phyloP scores from a whole-genome alignment of 2,113 vertebrate species.

The Balaeniceps rex region DNA sequence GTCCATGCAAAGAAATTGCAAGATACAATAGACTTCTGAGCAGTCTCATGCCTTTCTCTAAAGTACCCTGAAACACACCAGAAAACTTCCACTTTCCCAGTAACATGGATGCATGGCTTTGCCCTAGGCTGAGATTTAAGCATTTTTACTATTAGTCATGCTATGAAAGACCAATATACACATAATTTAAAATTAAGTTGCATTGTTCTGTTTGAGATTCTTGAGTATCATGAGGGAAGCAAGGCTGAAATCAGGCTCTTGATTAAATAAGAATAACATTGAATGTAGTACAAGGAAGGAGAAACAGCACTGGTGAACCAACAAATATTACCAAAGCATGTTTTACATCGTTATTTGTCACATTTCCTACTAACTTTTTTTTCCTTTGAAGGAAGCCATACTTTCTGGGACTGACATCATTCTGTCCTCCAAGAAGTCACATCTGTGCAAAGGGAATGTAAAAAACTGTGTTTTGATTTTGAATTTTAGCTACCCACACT shows the following conservation, averaged over 20 bases:
- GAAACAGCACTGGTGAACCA: neutral
- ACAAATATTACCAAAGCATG: neutral
- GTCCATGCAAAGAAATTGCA: neutral
- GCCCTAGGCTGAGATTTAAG: neutral
- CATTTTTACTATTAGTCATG: neutral
- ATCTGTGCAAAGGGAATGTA: neutral
- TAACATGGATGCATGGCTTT: neutral
- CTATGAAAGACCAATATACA: neutral
- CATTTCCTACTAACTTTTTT: neutral
- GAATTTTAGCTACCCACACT: neutral
- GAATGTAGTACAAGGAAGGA: neutral
- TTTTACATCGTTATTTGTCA: neutral
- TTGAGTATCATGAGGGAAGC: neutral
- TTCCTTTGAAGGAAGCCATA: neutral
- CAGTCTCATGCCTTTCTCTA: neutral
- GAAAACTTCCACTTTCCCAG: neutral
- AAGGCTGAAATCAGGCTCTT: neutral
- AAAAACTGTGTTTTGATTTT: neutral
- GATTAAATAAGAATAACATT: neutral
- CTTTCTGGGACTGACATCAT: neutral
- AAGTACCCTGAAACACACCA: neutral
- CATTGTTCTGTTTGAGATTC: neutral
- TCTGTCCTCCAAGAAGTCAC: neutral
- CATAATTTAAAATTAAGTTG: neutral
- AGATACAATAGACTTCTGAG: neutral